Base-by-base conservation (phyloP, 2,797 vertebrate genomes). In the Trichosurus vulpecula region DNA sequence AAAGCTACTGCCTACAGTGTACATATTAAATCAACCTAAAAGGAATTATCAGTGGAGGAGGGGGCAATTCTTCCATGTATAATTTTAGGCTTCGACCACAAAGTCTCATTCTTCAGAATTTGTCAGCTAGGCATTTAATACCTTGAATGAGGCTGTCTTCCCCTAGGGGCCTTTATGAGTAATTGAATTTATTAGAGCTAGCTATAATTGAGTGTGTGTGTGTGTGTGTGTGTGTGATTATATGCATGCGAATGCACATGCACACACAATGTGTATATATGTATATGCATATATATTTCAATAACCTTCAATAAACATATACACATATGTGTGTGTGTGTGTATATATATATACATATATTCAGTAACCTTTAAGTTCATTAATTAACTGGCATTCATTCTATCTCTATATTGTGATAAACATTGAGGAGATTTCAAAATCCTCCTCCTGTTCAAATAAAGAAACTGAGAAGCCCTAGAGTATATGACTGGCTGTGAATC, bases 1-100 rank as follows among this genome's bases (percentile, higher is more conserved):
- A 94, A 52, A 56, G 11, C 57, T 61, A n/a, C 29, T 94, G 12
- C 16, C 54, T 90, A 54, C 74, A 92, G 55, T 58, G 47, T n/a
- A 92, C 52, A 52, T 96, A 51, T 29, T 90, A 92, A 92, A 31
- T 96, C 27, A 90, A 1, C 74, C 61, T 90, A 89, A 93, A 93
- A 51, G n/a, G 54, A 29, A 47, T 47, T 5, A 94, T 91, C 35
- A 94, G 95, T 41, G 93, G 30, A 92, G 52, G 41, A 91, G 95
- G 90, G 54, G 51, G 13, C 11, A 89, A 19, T 87, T 66, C 0
- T 90, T 94, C 9, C 0, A 14, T 74, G 58, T 90, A 16, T 52
- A 5, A 56, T 47, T 27, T 30, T 55, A 41, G 54, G 16, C 91
- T 52, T 4, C 51, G n/a, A 93, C 35, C 27, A 92, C 35, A 90